phyloP scores from a whole-genome alignment of 2,888 invertebrate genomes.

The Furcula furcula region DNA sequence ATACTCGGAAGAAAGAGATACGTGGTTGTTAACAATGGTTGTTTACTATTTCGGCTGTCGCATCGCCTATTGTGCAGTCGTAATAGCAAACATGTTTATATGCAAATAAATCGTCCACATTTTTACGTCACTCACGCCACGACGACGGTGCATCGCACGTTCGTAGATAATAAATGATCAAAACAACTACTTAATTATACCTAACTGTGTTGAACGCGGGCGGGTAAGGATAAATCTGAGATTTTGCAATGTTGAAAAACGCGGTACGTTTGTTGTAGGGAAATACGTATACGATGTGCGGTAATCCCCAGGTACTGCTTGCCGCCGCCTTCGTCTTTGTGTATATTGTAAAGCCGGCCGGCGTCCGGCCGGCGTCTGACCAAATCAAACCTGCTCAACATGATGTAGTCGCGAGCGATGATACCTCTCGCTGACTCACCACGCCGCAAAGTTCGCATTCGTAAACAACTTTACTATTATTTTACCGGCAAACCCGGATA shows the following conservation, averaged over 20 bases:
- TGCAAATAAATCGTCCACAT: slow-evolving; percentile 16
- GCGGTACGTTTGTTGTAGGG: slow-evolving; percentile 16
- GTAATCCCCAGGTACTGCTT: slow-evolving; percentile 53
- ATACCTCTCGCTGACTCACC: slow-evolving; percentile 54
- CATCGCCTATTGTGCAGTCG: slow-evolving; percentile 23
- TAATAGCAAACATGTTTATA: slow-evolving; percentile 22
- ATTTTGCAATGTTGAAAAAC: slow-evolving; percentile 10
- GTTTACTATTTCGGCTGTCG: slow-evolving; percentile 30
- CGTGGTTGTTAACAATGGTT: slow-evolving; percentile 18
- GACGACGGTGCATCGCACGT: slow-evolving; percentile 24
- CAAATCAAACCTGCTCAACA: slow-evolving; percentile 38
- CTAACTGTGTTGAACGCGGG: slow-evolving; percentile 4
- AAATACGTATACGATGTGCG: slow-evolving; percentile 50
- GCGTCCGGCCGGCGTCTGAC: slow-evolving; percentile 14
- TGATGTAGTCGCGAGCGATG: slow-evolving; percentile 48
- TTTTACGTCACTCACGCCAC: slow-evolving; percentile 42
- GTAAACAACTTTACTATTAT: slow-evolving; percentile 49
- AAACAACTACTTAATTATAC: slow-evolving; percentile 14
- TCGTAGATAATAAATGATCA: slow-evolving; percentile 37
- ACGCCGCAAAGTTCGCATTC: slow-evolving; percentile 28
- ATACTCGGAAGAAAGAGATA: slow-evolving; percentile 17
- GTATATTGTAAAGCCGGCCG: too few species aligned
- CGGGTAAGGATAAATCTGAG: background rate
- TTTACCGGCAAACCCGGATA: slow-evolving; percentile 35
- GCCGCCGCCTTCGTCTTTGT: background rate